These are phyloP conservation scores for Caprella mutica DNA, from an alignment of 2,888 invertebrate genomes.

Conservation along the genomic window DNA sequence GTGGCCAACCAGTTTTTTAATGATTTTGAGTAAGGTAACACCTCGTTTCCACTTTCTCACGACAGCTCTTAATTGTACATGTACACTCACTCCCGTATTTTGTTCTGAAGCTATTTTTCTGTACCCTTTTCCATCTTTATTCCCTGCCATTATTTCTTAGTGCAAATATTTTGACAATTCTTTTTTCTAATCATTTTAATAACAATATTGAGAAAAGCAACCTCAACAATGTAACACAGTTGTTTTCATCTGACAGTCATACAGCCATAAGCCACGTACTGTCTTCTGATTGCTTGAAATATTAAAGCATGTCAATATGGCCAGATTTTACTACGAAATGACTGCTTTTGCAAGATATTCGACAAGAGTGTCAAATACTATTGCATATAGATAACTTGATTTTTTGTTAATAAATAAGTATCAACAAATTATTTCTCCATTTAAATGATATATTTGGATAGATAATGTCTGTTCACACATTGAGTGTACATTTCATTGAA, in stretches of 20 bases:
- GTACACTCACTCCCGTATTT: background rate
- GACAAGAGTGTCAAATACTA: background rate
- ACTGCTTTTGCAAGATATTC: background rate
- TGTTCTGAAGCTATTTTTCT: background rate
- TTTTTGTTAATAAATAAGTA: background rate
- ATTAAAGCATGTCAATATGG: no score
- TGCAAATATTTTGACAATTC: background rate
- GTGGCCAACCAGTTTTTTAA: background rate
- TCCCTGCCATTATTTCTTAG: no score
- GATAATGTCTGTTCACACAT: background rate
- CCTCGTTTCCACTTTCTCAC: background rate
- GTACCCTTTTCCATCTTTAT: no score
- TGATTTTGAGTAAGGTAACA: background rate
- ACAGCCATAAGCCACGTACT: no score
- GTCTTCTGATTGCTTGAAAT: no score
- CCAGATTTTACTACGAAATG: background rate
- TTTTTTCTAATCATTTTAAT: background rate
- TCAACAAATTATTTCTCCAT: background rate
- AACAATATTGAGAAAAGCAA: no score
- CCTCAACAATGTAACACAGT: no score
- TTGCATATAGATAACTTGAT: background rate
- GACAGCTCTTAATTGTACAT: background rate
- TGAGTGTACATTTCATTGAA: background rate
- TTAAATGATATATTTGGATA: background rate
- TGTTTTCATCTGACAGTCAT: no score